These are phyloP conservation scores for Varecia variegata DNA, from an alignment of 2,797 vertebrate species.

Conservation along the genomic window DNA sequence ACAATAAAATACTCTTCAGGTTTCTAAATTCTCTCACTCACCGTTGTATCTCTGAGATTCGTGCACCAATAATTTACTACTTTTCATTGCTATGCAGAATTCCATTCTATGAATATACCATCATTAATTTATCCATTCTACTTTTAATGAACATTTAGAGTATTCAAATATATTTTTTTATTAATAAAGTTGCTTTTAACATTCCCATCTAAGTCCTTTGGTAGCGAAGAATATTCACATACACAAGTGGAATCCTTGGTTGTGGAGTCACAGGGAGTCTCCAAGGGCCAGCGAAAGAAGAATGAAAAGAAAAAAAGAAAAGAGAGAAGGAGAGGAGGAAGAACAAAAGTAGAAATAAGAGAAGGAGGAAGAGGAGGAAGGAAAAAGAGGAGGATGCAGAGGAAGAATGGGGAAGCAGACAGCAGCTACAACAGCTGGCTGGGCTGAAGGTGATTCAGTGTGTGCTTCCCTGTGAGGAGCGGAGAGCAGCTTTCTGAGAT, in stretches of 20 bases:
- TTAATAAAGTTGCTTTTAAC: background rate
- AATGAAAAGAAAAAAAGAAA: background rate
- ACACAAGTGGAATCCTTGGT: background rate
- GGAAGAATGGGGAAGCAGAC: accelerated
- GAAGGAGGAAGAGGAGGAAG: background rate
- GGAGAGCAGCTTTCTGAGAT: background rate
- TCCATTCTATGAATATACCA: background rate
- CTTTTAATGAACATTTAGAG: background rate
- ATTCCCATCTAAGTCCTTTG: background rate
- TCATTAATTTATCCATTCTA: background rate
- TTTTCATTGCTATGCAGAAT: background rate
- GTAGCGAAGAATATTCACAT: background rate
- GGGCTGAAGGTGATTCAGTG: background rate
- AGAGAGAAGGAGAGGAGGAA: background rate
- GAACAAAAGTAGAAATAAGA: background rate
- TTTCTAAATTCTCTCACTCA: background rate
- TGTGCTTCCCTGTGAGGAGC: background rate
- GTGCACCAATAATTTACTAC: background rate
- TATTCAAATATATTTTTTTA: background rate
- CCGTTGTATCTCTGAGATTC: background rate
- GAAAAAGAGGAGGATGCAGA: background rate
- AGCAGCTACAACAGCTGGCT: background rate
- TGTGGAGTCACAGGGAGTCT: background rate
- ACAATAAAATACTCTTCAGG: background rate
- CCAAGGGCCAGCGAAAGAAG: background rate